Evolutionary conservation across 2,113 vertebrate genomes (phyloP).

Genomic region (Damaliscus lunatus): DNA sequence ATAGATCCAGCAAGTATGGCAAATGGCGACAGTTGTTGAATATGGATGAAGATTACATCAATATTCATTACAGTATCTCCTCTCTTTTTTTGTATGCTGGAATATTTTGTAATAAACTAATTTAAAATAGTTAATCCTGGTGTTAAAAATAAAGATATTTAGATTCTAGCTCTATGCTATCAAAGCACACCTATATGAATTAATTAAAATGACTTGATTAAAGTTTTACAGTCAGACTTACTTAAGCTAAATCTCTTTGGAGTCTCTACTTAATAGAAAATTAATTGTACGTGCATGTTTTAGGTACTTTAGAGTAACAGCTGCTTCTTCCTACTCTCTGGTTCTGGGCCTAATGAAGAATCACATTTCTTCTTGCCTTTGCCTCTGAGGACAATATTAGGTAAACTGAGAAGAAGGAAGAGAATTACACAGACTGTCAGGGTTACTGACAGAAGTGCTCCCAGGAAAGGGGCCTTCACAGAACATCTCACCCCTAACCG

Average conservation of each 20-base stretch:
- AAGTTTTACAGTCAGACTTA: conserved; percentile 54
- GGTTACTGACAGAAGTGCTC: not conserved
- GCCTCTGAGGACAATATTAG: not conserved
- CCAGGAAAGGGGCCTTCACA: not conserved
- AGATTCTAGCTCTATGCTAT: conserved; percentile 54
- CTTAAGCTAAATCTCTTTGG: conserved; percentile 55
- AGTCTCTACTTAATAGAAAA: conserved; percentile 58
- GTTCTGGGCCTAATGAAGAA: not conserved
- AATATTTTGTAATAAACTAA: conserved; percentile 31
- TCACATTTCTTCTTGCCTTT: not conserved
- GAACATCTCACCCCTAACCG: not conserved
- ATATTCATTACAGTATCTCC: not conserved
- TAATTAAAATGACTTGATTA: conserved; percentile 73
- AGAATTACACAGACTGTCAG: not conserved
- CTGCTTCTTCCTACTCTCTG: not conserved
- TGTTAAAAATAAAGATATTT: conserved; percentile 34
- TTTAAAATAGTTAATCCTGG: conserved; percentile 33
- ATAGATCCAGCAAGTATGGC: not conserved
- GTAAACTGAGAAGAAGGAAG: not conserved
- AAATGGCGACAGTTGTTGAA: not conserved
- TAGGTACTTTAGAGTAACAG: not conserved
- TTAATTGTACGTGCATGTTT: not conserved
- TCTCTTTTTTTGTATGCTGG: not conserved
- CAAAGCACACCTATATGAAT: conserved; percentile 68
- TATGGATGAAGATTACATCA: not conserved